Evolutionary conservation across 2,888 invertebrate genomes (phyloP).

Genomic region (Pseudococcus viburni): DNA sequence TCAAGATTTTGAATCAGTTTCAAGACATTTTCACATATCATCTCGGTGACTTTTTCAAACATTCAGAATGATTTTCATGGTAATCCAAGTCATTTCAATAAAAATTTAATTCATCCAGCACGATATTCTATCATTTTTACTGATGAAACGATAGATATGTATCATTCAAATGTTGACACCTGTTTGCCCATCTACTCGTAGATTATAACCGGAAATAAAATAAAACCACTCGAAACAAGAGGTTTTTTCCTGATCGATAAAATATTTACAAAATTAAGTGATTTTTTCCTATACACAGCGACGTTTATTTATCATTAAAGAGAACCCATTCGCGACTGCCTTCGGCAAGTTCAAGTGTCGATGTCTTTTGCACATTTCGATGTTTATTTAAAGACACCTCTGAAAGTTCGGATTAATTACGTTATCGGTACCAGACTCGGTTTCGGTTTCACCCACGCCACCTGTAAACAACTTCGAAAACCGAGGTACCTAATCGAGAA

Average conservation of each 20-base stretch:
- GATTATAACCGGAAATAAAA: not conserved
- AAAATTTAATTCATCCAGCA: no score
- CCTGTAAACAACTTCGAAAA: not conserved
- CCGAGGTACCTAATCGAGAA: not conserved
- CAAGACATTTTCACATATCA: no score
- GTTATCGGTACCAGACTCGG: not conserved
- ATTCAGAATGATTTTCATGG: no score
- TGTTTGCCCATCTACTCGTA: not conserved
- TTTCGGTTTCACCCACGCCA: not conserved
- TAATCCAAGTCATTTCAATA: no score
- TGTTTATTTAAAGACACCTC: constrained; percentile 11
- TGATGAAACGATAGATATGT: not conserved
- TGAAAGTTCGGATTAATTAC: constrained; percentile 26
- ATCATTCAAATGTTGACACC: not conserved
- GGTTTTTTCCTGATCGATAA: not conserved
- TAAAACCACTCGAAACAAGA: not conserved
- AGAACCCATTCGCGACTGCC: not conserved
- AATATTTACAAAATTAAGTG: constrained; percentile 23
- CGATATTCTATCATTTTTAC: no score
- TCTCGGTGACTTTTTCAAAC: no score
- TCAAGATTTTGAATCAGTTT: no score
- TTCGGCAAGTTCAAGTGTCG: not conserved
- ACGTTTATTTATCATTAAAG: constrained; percentile 47
- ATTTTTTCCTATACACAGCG: not conserved
- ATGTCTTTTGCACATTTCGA: not conserved